phyloP scores from a whole-genome alignment of 2,797 vertebrate genomes.

The Petrocephalus sullivani region DNA sequence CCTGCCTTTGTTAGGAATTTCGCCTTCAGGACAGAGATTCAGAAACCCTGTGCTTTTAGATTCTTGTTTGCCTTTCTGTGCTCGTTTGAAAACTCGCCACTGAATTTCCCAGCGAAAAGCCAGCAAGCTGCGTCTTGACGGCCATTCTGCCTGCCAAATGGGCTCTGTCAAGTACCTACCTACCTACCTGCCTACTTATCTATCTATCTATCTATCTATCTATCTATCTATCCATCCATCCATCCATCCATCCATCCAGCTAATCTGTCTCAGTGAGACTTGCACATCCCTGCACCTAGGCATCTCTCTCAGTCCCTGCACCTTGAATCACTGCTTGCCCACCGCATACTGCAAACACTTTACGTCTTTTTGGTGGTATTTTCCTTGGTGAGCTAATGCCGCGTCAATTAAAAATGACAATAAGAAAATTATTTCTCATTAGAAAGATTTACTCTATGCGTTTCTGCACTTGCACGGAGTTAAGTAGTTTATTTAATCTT shows the following conservation, averaged over 20 bases:
- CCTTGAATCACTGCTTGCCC: neutral
- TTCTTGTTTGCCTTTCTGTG: constrained; percentile 43
- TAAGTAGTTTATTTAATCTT: neutral
- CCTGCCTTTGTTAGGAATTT: constrained; percentile 38
- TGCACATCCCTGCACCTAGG: neutral
- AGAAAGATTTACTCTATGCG: neutral
- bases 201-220: neutral
- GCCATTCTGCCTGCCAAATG: constrained; percentile 39
- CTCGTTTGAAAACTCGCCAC: constrained; percentile 47
- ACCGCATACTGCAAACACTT: neutral
- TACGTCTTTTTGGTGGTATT: neutral
- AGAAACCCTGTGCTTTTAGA: constrained; percentile 43
- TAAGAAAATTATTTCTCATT: neutral
- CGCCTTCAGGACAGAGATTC: constrained; percentile 35
- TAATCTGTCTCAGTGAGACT: neutral
- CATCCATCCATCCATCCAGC: neutral
- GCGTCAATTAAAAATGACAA: neutral
- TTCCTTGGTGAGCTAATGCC: neutral
- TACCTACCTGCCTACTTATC: neutral
- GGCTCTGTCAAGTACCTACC: constrained; percentile 27
- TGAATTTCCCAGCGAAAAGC: constrained; percentile 55
- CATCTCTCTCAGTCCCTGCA: neutral
- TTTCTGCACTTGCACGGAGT: neutral
- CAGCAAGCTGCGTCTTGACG: constrained; percentile 63
- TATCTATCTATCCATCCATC: neutral